Evolutionary conservation across 2,797 vertebrate genomes (phyloP).

Genomic region (Paratrypauchen microcephalus): DNA sequence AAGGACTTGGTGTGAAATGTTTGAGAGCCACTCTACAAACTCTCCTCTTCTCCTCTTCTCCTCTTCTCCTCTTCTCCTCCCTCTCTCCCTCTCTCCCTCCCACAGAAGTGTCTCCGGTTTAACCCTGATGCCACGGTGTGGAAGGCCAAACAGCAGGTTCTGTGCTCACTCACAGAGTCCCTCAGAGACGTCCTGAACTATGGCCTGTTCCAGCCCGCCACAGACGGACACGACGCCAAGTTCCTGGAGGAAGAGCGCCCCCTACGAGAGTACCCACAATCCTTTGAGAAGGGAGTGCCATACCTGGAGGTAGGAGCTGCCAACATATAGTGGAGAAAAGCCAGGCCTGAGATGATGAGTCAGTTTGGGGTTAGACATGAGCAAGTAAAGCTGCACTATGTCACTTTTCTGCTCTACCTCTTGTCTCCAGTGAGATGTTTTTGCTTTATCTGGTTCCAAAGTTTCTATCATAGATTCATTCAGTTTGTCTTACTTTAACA

Average conservation of each 20-base stretch:
- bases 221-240: slow-evolving; percentile 90
- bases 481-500: no score
- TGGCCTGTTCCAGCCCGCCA: slow-evolving; percentile 92
- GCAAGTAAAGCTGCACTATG: no score
- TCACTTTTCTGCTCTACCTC: no score
- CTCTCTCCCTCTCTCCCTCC: slow-evolving; percentile 2
- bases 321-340: not conserved
- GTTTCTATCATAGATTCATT: no score
- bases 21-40: no score
- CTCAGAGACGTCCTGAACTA: slow-evolving; percentile 93
- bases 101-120: slow-evolving; percentile 92
- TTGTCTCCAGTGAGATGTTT: no score
- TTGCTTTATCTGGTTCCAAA: no score
- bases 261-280: slow-evolving; percentile 92
- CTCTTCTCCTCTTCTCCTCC: no score
- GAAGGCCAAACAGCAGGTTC: slow-evolving; percentile 94
- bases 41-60: no score
- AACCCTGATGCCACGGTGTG: slow-evolving; percentile 92
- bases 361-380: no score
- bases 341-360: not conserved
- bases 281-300: slow-evolving; percentile 92
- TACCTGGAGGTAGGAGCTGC: slow-evolving; percentile 84
- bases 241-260: slow-evolving; percentile 92
- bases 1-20: no score
- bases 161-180: slow-evolving; percentile 91